Percentiles rank a stretch among this genome's conserved stretches.
Evolutionary conservation across 2,797 vertebrate species (phyloP).

Genomic region (Semotilus atromaculatus): DNA sequence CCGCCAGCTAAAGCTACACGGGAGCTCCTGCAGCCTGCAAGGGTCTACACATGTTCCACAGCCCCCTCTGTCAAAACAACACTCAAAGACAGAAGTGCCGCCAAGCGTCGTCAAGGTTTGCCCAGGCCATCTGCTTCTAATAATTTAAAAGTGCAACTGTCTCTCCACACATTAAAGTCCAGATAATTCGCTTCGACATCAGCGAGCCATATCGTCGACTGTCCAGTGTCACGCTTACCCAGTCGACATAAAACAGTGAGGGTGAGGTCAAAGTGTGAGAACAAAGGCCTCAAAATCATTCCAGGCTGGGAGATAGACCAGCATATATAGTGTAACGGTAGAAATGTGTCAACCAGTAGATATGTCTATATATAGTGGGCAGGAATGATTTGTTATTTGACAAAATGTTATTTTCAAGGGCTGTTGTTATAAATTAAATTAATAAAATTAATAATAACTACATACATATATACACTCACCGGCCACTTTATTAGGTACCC

Average conservation of each 20-base stretch:
- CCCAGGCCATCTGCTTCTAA: constrained; percentile 64
- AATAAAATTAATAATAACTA: too few relatives aligned
- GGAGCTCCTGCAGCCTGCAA: constrained; percentile 34
- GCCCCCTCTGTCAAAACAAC: constrained; percentile 59
- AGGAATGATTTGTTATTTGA: neutral
- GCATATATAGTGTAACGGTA: neutral
- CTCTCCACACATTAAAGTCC: constrained; percentile 53
- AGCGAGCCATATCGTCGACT: neutral
- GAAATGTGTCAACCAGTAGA: neutral
- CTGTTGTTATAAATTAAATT: neutral
- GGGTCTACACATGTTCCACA: constrained; percentile 51
- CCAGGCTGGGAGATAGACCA: neutral
- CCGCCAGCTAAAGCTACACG: constrained; percentile 39
- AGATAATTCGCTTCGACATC: constrained; percentile 16
- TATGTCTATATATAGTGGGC: neutral
- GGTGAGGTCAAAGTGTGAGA: constrained; percentile 16
- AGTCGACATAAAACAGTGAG: neutral
- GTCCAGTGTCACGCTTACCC: neutral
- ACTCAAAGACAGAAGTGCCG: constrained; percentile 51
- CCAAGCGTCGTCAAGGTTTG: constrained; percentile 44
- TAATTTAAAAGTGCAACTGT: constrained; percentile 54
- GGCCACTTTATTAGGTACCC: too few relatives aligned
- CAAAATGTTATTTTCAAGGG: neutral
- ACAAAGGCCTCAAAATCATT: neutral
- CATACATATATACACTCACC: too few relatives aligned